These are phyloP conservation scores for Ypsolopha sequella DNA, from an alignment of 2,888 invertebrate species.

Conservation along the genomic window DNA sequence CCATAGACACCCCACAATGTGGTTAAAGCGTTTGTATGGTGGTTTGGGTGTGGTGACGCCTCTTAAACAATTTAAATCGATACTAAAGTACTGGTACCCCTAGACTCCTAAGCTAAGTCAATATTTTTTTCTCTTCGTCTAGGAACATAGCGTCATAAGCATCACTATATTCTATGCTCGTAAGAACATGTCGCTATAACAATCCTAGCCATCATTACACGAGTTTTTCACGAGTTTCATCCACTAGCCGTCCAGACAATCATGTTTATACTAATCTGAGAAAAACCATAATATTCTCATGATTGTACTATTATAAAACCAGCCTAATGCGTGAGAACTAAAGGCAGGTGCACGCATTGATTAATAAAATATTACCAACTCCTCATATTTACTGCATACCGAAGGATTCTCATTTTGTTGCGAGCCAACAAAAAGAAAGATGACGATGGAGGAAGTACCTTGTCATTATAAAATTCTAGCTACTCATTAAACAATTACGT, in stretches of 20 bases:
- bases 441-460: too few relatives aligned
- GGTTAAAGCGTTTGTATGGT: too few relatives aligned
- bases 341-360: slow-evolving; percentile 40
- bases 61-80: too few relatives aligned
- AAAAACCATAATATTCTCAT: slow-evolving; percentile 34
- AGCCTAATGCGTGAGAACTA: slow-evolving; percentile 36
- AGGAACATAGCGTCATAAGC: too few relatives aligned
- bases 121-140: not conserved
- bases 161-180: too few relatives aligned
- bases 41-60: too few relatives aligned
- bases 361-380: slow-evolving; percentile 20
- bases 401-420: not conserved
- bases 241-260: not conserved
- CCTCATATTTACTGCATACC: not conserved
- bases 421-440: not conserved
- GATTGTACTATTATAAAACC: slow-evolving; percentile 35
- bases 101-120: not conserved
- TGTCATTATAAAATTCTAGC: too few relatives aligned
- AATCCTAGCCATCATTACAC: not conserved
- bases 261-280: slow-evolving; percentile 20
- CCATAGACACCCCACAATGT: too few relatives aligned
- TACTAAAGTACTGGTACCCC: too few relatives aligned
- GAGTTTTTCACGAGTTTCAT: slow-evolving; percentile 1
- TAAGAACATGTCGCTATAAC: not conserved
- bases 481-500: too few relatives aligned